A percentile compares a stretch with the other conserved stretches of the same genome.
Evolutionary conservation across 1,140 invertebrate species (phyloP).

Genomic region (Micrasema minimum): DNA sequence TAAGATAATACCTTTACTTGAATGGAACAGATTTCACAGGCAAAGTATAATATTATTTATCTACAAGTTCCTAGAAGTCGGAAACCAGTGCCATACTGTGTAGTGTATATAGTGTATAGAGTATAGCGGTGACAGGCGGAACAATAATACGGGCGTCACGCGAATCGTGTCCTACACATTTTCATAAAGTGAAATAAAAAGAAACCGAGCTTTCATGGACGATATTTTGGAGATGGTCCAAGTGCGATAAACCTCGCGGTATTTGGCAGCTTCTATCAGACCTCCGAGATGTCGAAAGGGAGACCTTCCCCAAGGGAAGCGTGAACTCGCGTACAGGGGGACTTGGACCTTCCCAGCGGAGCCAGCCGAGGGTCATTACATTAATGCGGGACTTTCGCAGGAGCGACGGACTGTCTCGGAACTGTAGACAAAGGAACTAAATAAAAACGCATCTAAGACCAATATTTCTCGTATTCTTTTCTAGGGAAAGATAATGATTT

Average conservation of each 20-base stretch:
- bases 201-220: slow-evolving; percentile 29
- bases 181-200: slow-evolving; percentile 8
- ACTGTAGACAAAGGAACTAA: slow-evolving; percentile 9
- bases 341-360: background rate
- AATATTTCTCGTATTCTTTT: too few species aligned
- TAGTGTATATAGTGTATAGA: too few species aligned
- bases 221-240: slow-evolving; percentile 23
- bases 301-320: background rate
- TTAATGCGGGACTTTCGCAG: background rate
- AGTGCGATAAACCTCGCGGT: slow-evolving; percentile 12
- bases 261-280: background rate
- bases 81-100: too few species aligned
- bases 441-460: too few species aligned
- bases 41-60: too few species aligned
- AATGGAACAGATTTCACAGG: too few species aligned
- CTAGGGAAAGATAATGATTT: too few species aligned
- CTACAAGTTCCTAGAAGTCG: too few species aligned
- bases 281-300: background rate
- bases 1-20: too few species aligned
- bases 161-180: background rate
- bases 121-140: too few species aligned
- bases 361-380: background rate
- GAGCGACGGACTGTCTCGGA: slow-evolving; percentile 20
- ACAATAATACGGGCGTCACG: slow-evolving; percentile 5
- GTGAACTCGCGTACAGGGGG: background rate